Evolutionary conservation across 2,888 invertebrate genomes (phyloP).

Genomic region (Palloptera scutellata): DNA sequence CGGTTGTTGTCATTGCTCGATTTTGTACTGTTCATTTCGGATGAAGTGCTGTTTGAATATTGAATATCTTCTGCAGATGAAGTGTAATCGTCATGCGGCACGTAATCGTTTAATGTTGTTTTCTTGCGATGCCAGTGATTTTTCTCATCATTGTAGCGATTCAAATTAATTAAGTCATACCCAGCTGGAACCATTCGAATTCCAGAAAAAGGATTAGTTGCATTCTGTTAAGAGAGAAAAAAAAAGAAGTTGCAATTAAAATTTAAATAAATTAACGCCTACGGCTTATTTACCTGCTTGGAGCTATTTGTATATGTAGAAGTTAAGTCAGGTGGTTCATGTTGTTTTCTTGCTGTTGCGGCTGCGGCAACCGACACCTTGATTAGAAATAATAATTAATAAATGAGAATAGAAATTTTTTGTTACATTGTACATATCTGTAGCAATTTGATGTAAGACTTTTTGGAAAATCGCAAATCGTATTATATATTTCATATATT

Average conservation of each 20-base stretch:
- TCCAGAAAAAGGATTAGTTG: constrained; percentile 28
- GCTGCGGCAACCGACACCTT: too few relatives aligned
- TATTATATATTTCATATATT: too few relatives aligned
- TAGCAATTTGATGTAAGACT: too few relatives aligned
- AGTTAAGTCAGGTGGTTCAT: too few relatives aligned
- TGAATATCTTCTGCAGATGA: constrained; percentile 24
- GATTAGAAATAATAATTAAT: too few relatives aligned
- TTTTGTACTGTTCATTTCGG: constrained; percentile 14
- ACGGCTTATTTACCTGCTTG: too few relatives aligned
- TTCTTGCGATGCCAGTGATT: constrained; percentile 51
- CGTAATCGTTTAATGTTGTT: constrained; percentile 41
- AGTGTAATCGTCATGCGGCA: constrained; percentile 33
- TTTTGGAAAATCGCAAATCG: too few relatives aligned
- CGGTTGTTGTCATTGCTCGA: constrained; percentile 21
- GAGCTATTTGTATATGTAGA: too few relatives aligned
- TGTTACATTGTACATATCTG: too few relatives aligned
- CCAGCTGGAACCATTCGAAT: constrained; percentile 48
- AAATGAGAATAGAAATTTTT: too few relatives aligned
- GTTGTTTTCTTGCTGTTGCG: too few relatives aligned
- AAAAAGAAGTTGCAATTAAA: not conserved
- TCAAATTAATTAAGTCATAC: constrained; percentile 44
- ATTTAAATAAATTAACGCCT: too few relatives aligned
- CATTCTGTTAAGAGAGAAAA: not conserved
- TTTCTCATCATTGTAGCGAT: constrained; percentile 41
- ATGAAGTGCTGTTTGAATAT: constrained; percentile 33